Percentiles rank a stretch among this genome's conserved stretches.
Evolutionary conservation across 2,888 invertebrate genomes (phyloP).

Genomic region (Apotomis capreana): DNA sequence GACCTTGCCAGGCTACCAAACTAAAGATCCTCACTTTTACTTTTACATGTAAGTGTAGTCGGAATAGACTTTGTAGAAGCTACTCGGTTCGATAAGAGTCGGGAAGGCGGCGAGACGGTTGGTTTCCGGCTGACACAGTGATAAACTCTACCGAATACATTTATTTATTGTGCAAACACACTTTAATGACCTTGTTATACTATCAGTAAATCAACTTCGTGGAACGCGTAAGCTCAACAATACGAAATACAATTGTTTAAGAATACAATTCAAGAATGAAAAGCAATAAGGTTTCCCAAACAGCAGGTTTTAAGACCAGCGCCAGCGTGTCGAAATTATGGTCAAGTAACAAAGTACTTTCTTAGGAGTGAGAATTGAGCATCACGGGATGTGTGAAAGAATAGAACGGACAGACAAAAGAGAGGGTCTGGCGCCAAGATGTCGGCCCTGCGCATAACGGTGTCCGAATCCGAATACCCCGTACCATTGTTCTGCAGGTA

Average conservation of each 20-base stretch:
- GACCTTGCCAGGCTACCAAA: neutral
- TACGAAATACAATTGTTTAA: neutral
- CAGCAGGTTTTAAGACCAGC: slow-evolving; percentile 47
- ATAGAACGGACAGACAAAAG: slow-evolving; percentile 60
- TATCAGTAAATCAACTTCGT: slow-evolving; percentile 52
- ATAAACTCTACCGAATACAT: slow-evolving; percentile 63
- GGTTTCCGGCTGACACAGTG: slow-evolving; percentile 69
- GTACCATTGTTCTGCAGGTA: slow-evolving; percentile 63
- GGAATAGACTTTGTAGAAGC: slow-evolving; percentile 48
- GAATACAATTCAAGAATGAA: slow-evolving; percentile 28
- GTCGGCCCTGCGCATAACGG: slow-evolving; percentile 71
- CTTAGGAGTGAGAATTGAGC: slow-evolving; percentile 56
- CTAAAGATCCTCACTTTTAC: neutral
- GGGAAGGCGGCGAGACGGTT: slow-evolving; percentile 67
- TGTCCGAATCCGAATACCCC: slow-evolving; percentile 55
- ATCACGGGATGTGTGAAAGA: slow-evolving; percentile 52
- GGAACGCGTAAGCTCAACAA: slow-evolving; percentile 38
- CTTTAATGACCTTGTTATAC: slow-evolving; percentile 47
- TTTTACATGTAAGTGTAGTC: neutral
- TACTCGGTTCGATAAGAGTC: slow-evolving; percentile 63
- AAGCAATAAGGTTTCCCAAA: slow-evolving; percentile 15
- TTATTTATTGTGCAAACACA: slow-evolving; percentile 55
- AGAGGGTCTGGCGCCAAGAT: slow-evolving; percentile 71
- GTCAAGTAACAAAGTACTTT: slow-evolving; percentile 49
- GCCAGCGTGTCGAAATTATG: slow-evolving; percentile 54